Evolutionary conservation across 2,888 invertebrate genomes (phyloP).

Genomic region (Balanococcus diminutus): DNA sequence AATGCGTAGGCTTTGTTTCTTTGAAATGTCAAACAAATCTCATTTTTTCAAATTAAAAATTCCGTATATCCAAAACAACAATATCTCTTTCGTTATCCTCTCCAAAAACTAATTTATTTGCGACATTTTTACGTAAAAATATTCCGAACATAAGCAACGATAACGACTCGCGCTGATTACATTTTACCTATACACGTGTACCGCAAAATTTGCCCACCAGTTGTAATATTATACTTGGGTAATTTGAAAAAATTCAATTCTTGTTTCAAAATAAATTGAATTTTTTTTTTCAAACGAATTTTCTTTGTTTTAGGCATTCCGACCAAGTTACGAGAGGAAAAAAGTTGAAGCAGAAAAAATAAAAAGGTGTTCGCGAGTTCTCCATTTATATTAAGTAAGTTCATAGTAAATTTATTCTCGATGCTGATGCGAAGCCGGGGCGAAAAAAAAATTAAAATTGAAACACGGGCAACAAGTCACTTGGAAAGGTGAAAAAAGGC

Average conservation of each 20-base stretch:
- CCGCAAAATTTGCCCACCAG: background rate
- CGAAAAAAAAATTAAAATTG: constrained; percentile 4
- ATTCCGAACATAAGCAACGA: too few species aligned
- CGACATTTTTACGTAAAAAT: too few species aligned
- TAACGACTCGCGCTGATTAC: background rate
- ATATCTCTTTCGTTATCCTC: too few species aligned
- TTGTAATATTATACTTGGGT: background rate
- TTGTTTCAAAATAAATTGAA: constrained; percentile 3
- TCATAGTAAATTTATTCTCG: constrained; percentile 22
- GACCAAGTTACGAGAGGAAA: background rate
- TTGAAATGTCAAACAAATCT: background rate
- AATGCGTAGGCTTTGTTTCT: background rate
- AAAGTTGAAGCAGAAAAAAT: background rate
- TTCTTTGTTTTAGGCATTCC: constrained; percentile 18
- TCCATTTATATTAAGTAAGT: constrained; percentile 17
- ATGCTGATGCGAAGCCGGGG: background rate
- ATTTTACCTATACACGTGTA: background rate
- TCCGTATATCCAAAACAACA: too few species aligned
- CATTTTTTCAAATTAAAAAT: too few species aligned
- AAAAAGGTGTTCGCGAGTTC: constrained; percentile 21
- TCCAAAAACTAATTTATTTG: too few species aligned
- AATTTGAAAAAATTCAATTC: constrained; percentile 1
- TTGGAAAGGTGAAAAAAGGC: constrained; percentile 11
- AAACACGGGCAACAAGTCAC: constrained; percentile 26
- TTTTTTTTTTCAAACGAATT: background rate